A percentile compares a stretch with the other conserved stretches of the same genome.
Evolutionary conservation across 2,113 vertebrate species (phyloP).

Genomic region (Guaruba guarouba): DNA sequence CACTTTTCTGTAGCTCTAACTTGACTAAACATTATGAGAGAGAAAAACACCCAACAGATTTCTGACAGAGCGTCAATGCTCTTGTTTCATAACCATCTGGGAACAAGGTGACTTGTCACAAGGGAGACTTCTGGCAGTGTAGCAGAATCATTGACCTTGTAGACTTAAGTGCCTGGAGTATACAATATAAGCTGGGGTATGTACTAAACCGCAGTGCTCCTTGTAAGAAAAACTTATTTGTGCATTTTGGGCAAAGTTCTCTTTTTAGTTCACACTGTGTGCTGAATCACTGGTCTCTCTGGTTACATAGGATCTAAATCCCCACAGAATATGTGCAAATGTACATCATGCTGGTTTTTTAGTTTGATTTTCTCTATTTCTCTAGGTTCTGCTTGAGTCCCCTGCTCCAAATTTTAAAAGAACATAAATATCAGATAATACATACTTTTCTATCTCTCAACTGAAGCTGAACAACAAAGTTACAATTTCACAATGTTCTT

Average conservation of each 20-base stretch:
- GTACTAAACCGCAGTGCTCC: background rate
- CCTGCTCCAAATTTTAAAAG: background rate
- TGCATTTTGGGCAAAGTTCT: background rate
- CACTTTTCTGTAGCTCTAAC: background rate
- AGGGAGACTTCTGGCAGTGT: background rate
- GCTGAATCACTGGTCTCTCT: background rate
- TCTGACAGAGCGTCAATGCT: background rate
- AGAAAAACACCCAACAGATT: background rate
- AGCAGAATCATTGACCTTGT: background rate
- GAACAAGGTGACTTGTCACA: background rate
- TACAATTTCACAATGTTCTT: background rate
- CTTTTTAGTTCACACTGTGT: background rate
- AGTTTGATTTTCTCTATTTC: background rate
- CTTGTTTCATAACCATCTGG: constrained; percentile 4
- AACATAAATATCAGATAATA: background rate
- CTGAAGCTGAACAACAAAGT: background rate
- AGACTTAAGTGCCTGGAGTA: background rate
- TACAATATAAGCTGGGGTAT: background rate
- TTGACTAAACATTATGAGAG: background rate
- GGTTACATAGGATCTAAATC: background rate
- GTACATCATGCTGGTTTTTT: background rate
- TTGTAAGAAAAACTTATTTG: background rate
- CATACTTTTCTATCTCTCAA: background rate
- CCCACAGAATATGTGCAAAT: background rate
- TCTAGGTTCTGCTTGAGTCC: background rate